These are phyloP conservation scores for Montipora efflorescens DNA, from an alignment of 64 coral and sea anemone species.

Conservation along the genomic window DNA sequence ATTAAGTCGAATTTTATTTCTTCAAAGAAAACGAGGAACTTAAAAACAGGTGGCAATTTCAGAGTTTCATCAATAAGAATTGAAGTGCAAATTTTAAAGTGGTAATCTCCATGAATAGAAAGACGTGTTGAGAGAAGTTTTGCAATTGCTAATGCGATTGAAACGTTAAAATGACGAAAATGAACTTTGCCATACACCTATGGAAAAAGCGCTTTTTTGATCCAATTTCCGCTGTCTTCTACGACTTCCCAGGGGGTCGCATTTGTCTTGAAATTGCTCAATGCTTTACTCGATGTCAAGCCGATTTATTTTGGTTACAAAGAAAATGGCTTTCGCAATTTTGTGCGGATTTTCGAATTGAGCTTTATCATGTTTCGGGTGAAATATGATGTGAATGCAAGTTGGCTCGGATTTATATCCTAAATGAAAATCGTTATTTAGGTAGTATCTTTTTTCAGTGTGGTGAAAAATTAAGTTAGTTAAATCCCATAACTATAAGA, in stretches of 20 bases:
- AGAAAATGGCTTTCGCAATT: too few species aligned
- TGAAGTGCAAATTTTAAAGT: not conserved
- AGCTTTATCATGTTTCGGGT: too few species aligned
- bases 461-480: too few species aligned
- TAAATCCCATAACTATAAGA: too few species aligned
- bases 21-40: not conserved
- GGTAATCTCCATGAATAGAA: not conserved
- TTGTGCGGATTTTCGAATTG: not conserved
- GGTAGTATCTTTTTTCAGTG: too few species aligned
- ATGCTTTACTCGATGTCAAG: too few species aligned
- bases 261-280: not conserved
- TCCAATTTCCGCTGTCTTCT: not conserved
- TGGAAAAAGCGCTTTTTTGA: not conserved
- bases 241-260: not conserved
- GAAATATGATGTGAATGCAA: too few species aligned
- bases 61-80: not conserved
- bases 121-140: not conserved
- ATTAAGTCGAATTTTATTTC: not conserved
- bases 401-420: too few species aligned
- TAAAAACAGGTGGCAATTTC: slow-evolving; percentile 17
- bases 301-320: too few species aligned
- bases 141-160: not conserved
- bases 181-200: not conserved
- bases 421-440: too few species aligned
- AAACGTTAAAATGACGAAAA: not conserved